These are phyloP conservation scores for Paradisaea rubra DNA, from an alignment of 2,113 vertebrate species.

Conservation along the genomic window DNA sequence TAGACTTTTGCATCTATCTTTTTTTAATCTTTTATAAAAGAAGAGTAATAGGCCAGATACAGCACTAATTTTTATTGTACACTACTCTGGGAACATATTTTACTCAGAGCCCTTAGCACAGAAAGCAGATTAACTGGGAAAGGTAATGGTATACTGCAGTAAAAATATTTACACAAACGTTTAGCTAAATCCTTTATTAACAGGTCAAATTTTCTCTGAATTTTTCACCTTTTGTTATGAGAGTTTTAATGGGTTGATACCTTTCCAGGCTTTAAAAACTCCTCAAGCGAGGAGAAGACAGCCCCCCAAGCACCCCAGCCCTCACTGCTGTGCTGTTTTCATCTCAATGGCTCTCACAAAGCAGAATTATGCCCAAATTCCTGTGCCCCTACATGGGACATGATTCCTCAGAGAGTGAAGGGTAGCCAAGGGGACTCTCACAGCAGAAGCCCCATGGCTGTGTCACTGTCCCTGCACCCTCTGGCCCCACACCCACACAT, in stretches of 20 bases:
- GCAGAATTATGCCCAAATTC: accelerated
- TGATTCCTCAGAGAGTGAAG: accelerated
- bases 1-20: not conserved
- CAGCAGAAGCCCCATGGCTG: not conserved
- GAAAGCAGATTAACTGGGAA: slow-evolving; percentile 50
- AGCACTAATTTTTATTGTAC: slow-evolving; percentile 45
- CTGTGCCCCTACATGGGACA: accelerated
- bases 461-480: not conserved
- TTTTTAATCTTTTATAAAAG: not conserved
- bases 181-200: slow-evolving; percentile 42
- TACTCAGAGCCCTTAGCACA: slow-evolving; percentile 45
- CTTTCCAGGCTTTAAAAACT: not conserved
- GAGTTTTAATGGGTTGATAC: not conserved
- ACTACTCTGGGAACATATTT: slow-evolving; percentile 26
- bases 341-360: not conserved
- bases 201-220: slow-evolving; percentile 12
- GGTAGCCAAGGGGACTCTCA: not conserved
- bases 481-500: not conserved
- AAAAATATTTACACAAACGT: slow-evolving; percentile 51
- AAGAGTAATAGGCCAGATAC: slow-evolving; percentile 22
- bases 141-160: slow-evolving; percentile 11
- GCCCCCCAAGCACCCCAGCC: accelerated
- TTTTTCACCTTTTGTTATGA: not conserved
- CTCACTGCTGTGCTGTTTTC: not conserved
- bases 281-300: not conserved